Evolutionary conservation across 2,888 invertebrate species (phyloP).

Genomic region (Matsumyia berberina): DNA sequence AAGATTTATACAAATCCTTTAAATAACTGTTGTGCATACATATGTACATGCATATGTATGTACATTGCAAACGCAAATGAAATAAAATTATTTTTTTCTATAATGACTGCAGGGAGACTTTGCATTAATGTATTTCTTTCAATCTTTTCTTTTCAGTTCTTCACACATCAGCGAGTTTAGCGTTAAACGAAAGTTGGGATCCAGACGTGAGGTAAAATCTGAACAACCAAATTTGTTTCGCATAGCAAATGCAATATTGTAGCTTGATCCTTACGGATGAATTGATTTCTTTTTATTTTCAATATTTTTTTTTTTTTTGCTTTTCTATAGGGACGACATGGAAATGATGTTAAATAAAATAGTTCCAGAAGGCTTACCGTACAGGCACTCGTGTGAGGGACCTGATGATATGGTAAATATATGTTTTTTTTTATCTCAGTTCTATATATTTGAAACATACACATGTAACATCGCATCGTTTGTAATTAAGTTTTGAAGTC

Average conservation of each 20-base stretch:
- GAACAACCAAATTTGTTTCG: constrained; percentile 28
- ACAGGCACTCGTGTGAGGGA: constrained; percentile 98
- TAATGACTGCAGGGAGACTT: constrained; percentile 80
- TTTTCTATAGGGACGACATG: constrained; percentile 94
- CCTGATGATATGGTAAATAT: constrained; percentile 97
- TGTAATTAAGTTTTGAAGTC: constrained; percentile 17
- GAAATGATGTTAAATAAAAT: constrained; percentile 99
- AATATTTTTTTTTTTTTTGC: constrained; percentile 48
- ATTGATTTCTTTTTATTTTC: constrained; percentile 35
- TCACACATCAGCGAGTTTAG: constrained; percentile 98
- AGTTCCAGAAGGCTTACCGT: constrained; percentile 98
- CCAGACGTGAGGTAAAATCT: constrained; percentile 91
- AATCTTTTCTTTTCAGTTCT: constrained; percentile 89
- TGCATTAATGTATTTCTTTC: constrained; percentile 12
- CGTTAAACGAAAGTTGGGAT: constrained; percentile 99
- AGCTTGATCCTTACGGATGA: constrained; percentile 59
- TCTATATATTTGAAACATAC: constrained; percentile 17
- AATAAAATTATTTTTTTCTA: constrained; percentile 77
- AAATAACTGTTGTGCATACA: no score
- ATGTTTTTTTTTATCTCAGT: constrained; percentile 15
- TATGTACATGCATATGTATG: no score
- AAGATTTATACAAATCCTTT: no score
- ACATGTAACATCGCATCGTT: neutral
- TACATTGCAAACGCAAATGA: no score
- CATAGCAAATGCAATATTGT: constrained; percentile 36